Evolutionary conservation across 2,113 vertebrate species (phyloP), one percentile per base, ranked within the genome.

Genomic region (Peucedramus taeniatus): DNA sequence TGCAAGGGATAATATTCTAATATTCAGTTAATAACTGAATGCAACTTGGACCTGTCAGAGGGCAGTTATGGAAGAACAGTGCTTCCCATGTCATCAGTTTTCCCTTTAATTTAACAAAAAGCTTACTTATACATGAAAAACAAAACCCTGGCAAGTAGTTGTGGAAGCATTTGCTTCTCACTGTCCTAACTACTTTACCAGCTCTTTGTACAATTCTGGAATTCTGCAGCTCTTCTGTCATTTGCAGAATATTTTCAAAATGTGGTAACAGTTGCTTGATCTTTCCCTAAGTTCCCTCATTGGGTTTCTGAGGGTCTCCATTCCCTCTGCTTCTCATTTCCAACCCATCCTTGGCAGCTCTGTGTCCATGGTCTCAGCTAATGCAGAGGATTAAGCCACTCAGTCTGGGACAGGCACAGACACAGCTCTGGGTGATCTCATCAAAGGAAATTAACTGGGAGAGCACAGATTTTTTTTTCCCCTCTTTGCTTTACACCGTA

Each of bases 211-310:
- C 16, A 54, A 3, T 17, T n/a, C n/a, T 10, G 40, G 30, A 26
- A 35, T 44, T 65, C 15, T 37, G 11, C 3, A 23, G 59, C 39
- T 83, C n/a, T 87, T 42, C 60, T 30, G 19, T 74, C 31, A 4
- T n/a, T 44, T 71, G 39, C 85, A 50, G 35, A 83, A 8, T n/a
- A 45, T 39, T 81, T 89, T 47, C 49, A 47, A 54, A 82, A 39
- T 0, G 2, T 3, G 3, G 24, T 6, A 37, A 30, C 0, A 9
- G 31, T 24, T 1, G 0, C 35, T 60, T 22, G 30, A 26, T 33
- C 13, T 63, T 49, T 28, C 45, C 20, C 13, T 21, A 21, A 50
- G 26, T 24, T 78, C n/a, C 74, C 21, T 31, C 44, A 18, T 1
- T 35, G 44, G 19, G 53, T 27, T 83, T 56, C 40, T 16, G 17